Base-by-base conservation (phyloP, 2,888 invertebrate species). In the Serripes groenlandicus region DNA sequence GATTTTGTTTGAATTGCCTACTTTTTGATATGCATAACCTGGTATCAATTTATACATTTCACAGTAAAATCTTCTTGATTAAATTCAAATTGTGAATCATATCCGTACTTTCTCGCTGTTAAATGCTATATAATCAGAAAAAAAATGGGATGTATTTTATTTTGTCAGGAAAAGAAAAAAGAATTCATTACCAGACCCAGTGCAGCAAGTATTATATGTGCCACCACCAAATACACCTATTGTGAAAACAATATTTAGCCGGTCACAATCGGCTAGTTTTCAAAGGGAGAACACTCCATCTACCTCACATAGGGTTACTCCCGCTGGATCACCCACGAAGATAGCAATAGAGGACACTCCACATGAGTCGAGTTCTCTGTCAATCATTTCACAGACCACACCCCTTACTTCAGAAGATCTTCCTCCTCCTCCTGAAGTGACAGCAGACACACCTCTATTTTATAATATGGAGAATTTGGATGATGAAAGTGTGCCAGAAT, bases 221-320 rank as follows among this genome's bases (percentile, higher is more conserved):
- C 66, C 66, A 42, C 21, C 42, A 26, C 66, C 66, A n/a, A 35
- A 34, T 9, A 35, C 42, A 66, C 37, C 37, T 11, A 42, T 66
- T 5, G 66, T 66, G 1, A 66, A 66, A 15, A 34, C 37, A 23
- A 66, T 15, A 26, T 66, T 32, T 1, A 66, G 21, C 30, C 66
- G 42, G n/a, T 42, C 37, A 34, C 42, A 42, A 35, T 32, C 23
- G 42, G n/a, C 42, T 11, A 35, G 21, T 23, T 35, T 66, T 35
- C 66, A 35, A 49, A 68, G 78, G 56, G 78, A 78, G 35, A 32
- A 28, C n/a, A 62, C 78, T 60, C 49, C 69, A 69, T 56, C 68
- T 30, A 60, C 78, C 30, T 78, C 69, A 42, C 64, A 52, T 30
- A 78, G 49, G 68, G 28, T 66, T 34, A 74, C 73, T 52, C 73